Evolutionary conservation across 2,888 invertebrate genomes (phyloP).

Genomic region (Pegoplata infirma): DNA sequence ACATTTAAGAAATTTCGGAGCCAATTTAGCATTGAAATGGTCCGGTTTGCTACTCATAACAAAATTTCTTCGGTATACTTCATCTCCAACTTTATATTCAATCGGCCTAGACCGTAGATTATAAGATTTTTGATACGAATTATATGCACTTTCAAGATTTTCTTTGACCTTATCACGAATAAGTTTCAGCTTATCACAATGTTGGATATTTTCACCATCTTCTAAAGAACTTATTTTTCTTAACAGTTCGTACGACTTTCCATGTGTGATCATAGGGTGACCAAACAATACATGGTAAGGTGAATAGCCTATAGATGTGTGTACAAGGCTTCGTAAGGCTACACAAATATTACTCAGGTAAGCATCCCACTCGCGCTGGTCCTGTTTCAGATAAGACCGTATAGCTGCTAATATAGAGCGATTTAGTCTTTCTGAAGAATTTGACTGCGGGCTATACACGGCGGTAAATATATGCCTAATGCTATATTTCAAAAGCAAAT

Average conservation of each 20-base stretch:
- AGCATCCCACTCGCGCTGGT: not conserved
- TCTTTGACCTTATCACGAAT: not conserved
- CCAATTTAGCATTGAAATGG: not conserved
- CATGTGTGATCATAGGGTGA: not conserved
- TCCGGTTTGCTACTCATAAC: not conserved
- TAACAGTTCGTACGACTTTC: slow-evolving; percentile 21
- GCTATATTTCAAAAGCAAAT: not conserved
- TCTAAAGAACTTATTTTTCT: slow-evolving; percentile 19
- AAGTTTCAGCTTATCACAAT: not conserved
- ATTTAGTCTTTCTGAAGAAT: slow-evolving; percentile 2
- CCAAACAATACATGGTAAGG: not conserved
- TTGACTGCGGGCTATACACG: not conserved
- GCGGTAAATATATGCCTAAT: slow-evolving; percentile 12
- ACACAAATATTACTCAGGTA: not conserved
- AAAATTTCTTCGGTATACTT: not conserved
- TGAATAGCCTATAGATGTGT: not conserved
- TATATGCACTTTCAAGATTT: not conserved
- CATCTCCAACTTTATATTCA: not conserved
- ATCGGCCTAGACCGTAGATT: not conserved
- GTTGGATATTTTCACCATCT: not conserved
- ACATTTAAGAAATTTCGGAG: not conserved
- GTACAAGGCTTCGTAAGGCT: not conserved
- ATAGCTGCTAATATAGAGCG: not conserved
- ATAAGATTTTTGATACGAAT: not conserved
- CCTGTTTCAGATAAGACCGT: not conserved